Evolutionary conservation across 2,888 invertebrate genomes (phyloP), one percentile per base, ranked within the genome.

Genomic region (Thumatha senex): DNA sequence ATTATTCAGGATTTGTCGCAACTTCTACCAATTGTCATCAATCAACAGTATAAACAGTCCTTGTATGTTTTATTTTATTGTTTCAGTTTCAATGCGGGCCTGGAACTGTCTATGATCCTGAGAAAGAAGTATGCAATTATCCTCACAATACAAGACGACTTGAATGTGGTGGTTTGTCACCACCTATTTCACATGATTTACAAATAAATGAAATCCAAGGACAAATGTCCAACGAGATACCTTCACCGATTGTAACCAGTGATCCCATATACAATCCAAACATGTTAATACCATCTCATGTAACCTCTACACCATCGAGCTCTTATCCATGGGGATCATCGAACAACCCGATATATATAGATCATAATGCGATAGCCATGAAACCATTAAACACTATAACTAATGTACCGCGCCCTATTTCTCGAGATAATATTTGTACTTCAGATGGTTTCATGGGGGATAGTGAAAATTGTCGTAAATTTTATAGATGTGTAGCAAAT

Each of bases 361-460:
- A 41, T 10, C 15, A 38, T 40, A 14, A 36, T 38, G 10, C 14
- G 4, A 45, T 41, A 35, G 30, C 30, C 7, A 12, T 31, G 14
- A 39, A 31, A 39, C 30, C 31, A 14, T 10, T 5, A 31, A 31
- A 7, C 13, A 29, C 41, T 24, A 42, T 41, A 15, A 38, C 38
- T 14, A 43, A 31, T 35, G 29, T 24, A 38, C 40, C 51, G 31
- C 40, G 49, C 15, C 15, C 44, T 7, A 53, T 12, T 18, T 57
- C 61, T 29, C 68, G 57, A 40, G 78, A 82, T 13, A 61, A 65
- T 54, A 69, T 74, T 45, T 96, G 96, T 73, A 84, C 79, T n/a
- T 78, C 85, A 59, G 95, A 95, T 76, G 96, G 96, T 43, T 97
- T 96, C 73, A 93, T 95, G 76, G 94, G 95, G 12, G 94, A 97